phyloP scores from a whole-genome alignment of 2,888 invertebrate species.

The Himalopsyche tibetana region DNA sequence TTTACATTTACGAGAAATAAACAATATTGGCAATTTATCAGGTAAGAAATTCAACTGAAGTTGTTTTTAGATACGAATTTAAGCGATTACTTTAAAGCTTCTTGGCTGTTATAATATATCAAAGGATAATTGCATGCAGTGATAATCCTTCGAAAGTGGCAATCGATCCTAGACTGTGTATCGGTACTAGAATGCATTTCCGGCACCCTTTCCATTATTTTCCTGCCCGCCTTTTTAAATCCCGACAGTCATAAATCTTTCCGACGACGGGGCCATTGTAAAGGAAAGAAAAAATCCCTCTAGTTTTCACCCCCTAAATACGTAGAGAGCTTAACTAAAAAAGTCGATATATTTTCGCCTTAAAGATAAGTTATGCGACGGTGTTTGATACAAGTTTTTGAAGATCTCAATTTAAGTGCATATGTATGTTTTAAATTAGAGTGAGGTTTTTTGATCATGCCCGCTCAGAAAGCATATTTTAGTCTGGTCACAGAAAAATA shows the following conservation, averaged over 20 bases:
- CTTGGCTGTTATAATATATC: constrained; percentile 41
- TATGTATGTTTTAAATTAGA: no score
- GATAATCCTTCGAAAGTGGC: constrained; percentile 60
- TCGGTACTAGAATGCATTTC: constrained; percentile 52
- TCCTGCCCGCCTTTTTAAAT: constrained; percentile 55
- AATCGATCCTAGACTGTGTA: constrained; percentile 52
- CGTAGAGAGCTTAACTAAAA: constrained; percentile 27
- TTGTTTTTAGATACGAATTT: no score
- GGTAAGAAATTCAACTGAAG: no score
- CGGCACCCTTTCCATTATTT: constrained; percentile 52
- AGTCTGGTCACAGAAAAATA: no score
- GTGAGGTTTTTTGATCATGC: no score
- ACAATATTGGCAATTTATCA: no score
- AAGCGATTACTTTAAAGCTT: not conserved
- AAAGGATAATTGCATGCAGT: constrained; percentile 61
- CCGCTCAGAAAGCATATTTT: no score
- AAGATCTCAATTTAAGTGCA: not conserved
- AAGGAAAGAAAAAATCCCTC: constrained; percentile 46
- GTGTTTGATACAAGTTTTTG: not conserved
- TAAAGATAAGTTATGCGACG: not conserved
- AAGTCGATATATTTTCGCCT: constrained; percentile 32
- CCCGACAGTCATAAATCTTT: constrained; percentile 62
- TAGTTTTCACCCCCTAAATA: constrained; percentile 45
- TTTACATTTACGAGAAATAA: no score
- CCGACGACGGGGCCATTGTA: constrained; percentile 57